phyloP scores from a whole-genome alignment of 2,797 vertebrate species.

The Podarcis lilfordi region DNA sequence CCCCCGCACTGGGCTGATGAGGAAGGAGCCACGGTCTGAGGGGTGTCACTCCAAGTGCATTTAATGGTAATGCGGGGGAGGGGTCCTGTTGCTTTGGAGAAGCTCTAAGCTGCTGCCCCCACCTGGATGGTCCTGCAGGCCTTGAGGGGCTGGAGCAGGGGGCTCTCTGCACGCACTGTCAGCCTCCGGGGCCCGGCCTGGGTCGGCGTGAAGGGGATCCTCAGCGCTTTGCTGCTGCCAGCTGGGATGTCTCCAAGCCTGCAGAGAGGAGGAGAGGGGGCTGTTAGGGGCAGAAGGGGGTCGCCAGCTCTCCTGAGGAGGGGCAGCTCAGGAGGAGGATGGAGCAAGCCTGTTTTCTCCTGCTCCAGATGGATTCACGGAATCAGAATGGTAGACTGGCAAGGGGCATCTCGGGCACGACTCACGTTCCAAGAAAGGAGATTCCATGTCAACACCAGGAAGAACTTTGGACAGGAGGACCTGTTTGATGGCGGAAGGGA shows the following conservation, averaged over 20 bases:
- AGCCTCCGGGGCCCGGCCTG: slow-evolving; percentile 74
- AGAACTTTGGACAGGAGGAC: too few relatives aligned
- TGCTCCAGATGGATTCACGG: not conserved
- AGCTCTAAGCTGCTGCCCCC: not conserved
- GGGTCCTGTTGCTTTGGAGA: too few relatives aligned
- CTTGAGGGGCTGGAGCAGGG: slow-evolving; percentile 78
- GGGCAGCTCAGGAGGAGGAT: too few relatives aligned
- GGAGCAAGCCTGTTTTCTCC: too few relatives aligned
- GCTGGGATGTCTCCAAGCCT: slow-evolving; percentile 64
- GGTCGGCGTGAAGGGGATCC: slow-evolving; percentile 72
- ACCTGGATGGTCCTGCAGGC: slow-evolving; percentile 32
- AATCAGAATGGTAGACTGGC: too few relatives aligned
- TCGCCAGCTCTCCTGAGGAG: too few relatives aligned
- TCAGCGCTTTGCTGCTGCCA: slow-evolving; percentile 26
- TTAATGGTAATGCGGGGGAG: not conserved
- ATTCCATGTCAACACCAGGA: too few relatives aligned
- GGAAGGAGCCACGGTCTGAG: not conserved
- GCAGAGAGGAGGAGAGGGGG: slow-evolving; percentile 46
- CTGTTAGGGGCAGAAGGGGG: not conserved
- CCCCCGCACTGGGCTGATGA: not conserved
- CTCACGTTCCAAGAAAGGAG: too few relatives aligned
- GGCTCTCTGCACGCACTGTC: slow-evolving; percentile 73
- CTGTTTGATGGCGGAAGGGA: too few relatives aligned
- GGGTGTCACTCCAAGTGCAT: not conserved
- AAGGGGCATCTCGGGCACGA: too few relatives aligned